Evolutionary conservation across 1,140 invertebrate genomes (phyloP), one percentile per base, ranked within the genome.

Genomic region (Lucilia sericata): DNA sequence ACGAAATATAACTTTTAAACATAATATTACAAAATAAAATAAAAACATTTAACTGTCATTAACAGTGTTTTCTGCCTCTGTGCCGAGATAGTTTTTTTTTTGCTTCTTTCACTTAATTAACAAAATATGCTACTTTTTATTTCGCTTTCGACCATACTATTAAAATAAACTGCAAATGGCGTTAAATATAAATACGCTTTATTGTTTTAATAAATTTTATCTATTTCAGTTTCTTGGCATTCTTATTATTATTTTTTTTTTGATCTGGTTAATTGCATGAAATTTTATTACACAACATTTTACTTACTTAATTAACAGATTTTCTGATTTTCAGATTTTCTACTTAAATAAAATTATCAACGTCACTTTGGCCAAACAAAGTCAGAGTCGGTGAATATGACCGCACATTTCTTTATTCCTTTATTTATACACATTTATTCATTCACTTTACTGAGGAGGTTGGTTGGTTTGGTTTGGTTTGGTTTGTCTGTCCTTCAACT

Each of bases 41-140:
- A n/a, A 25, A 17, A 8, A 80, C 25, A 49, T 51, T 80, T 80
- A 49, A 80, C 76, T 80, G 76, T 30, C 76, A 80, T 80, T 80
- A 80, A 42, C 76, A 80, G 76, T 5, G 19, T 21, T 17, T 65
- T 30, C 25, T 30, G 14, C 8, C 13, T n/a, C 3, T 60, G 3
- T 60, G 55, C 17, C 17, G 2, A 2, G 55, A 17, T 60, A 60
- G 55, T 60, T 60, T 70, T 70, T 19, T 21, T 25, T 9, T 65
- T 70, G 19, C 7, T n/a, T 19, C n/a, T 70, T 70, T 21, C n/a
- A 70, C n/a, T 70, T 70, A 70, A 70, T 70, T 70, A 70, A 70
- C 65, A 25, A 70, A 55, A 17, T 55, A 2, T 55, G 4, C 51
- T 55, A 3, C 0, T 2, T 49, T 49, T 70, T 25, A 19, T 8